Conservation (phyloP, 2,113 vertebrate genomes). For the Polypterus bichir region DNA sequence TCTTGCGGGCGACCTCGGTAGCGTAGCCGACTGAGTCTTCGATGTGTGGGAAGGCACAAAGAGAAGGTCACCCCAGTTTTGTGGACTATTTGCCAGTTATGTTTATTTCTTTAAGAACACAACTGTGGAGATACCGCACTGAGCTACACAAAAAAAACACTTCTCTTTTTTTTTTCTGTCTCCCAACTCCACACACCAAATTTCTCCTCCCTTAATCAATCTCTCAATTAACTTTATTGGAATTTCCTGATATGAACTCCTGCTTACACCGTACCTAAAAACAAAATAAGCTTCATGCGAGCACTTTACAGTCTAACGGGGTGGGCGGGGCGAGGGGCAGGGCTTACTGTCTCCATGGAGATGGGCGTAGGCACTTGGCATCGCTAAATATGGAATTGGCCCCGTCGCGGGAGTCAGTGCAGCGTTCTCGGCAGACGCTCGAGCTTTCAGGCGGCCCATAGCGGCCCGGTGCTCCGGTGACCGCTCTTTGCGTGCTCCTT, state of each 20-base stretch:
- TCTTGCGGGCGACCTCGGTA: too few species aligned
- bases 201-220: too few species aligned
- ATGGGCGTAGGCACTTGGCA: conserved; percentile 67
- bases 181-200: too few species aligned
- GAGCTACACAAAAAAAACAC: too few species aligned
- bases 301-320: conserved; percentile 56
- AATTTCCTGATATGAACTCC: conserved; percentile 36
- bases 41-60: too few species aligned
- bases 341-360: conserved; percentile 20
- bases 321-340: conserved; percentile 42
- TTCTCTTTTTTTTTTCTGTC: too few species aligned
- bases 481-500: conserved; percentile 14
- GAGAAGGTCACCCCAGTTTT: too few species aligned
- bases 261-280: conserved; percentile 37
- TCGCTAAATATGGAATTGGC: background rate
- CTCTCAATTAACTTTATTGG: conserved; percentile 24
- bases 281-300: conserved; percentile 61
- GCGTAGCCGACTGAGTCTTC: conserved; percentile 47
- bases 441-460: background rate
- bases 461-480: conserved; percentile 1
- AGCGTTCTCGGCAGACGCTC: background rate
- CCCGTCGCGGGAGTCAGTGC: background rate
- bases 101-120: too few species aligned
- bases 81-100: too few species aligned
- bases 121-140: too few species aligned